Percentiles rank a stretch among this genome's conserved stretches.
Evolutionary conservation across 2,888 invertebrate species (phyloP).

Genomic region (Atherix ibis): DNA sequence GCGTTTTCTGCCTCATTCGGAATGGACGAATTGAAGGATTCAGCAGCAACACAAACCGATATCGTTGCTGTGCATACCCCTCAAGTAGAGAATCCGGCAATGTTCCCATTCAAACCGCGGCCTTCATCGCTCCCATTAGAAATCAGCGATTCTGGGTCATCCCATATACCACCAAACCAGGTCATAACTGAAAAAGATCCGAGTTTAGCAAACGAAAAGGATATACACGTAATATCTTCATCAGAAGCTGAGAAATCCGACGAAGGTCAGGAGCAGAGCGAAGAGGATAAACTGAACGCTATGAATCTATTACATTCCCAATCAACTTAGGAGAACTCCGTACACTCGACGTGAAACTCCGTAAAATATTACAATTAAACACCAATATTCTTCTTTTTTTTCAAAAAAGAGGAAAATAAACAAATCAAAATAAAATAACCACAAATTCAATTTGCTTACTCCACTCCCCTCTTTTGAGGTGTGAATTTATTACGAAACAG

Average conservation of each 20-base stretch:
- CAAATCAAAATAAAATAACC: no score
- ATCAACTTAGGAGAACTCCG: no score
- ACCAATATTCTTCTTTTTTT: no score
- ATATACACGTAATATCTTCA: neutral
- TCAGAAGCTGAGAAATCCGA: neutral
- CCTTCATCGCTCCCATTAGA: slow-evolving; percentile 30
- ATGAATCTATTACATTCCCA: slow-evolving; percentile 2
- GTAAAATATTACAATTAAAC: no score
- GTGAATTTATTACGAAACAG: no score
- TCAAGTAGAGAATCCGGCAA: slow-evolving; percentile 38
- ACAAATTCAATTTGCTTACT: no score
- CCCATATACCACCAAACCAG: slow-evolving; percentile 12
- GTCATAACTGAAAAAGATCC: slow-evolving; percentile 1
- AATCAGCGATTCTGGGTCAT: slow-evolving; percentile 11
- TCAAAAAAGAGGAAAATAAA: no score
- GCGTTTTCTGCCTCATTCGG: slow-evolving; percentile 20
- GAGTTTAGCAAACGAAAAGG: slow-evolving; percentile 1
- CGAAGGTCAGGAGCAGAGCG: slow-evolving; percentile 1
- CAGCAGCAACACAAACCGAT: slow-evolving; percentile 57
- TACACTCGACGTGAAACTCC: no score
- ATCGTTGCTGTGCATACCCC: slow-evolving; percentile 64
- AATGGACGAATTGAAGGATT: slow-evolving; percentile 20
- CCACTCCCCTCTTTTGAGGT: no score
- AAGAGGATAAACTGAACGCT: slow-evolving; percentile 4
- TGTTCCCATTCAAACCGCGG: slow-evolving; percentile 33